Evolutionary conservation across 2,888 invertebrate species (phyloP), one percentile per base, ranked within the genome.

Genomic region (Zhengitettix transpicula): DNA sequence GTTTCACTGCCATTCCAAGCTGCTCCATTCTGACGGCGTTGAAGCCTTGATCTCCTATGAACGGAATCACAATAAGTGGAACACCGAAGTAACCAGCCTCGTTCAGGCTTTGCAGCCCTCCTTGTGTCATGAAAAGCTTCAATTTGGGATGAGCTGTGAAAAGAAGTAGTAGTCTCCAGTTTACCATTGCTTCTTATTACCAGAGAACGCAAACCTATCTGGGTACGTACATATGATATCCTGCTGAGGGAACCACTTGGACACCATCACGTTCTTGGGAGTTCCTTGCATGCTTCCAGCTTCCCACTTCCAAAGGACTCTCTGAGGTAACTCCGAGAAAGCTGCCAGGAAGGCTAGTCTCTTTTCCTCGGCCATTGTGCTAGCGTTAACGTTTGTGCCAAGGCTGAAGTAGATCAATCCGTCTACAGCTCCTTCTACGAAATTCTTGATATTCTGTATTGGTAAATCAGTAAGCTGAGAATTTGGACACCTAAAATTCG

Each of bases 321-420:
- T 68, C 61, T 76, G 74, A 58, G 73, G 72, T 40, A 77, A 61
- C 17, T 69, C 68, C 1, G 69, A 67, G 57, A 78, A 75, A 1
- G 73, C 74, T 12, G 70, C 68, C 0, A 77, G 64, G 59, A 77
- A 73, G 16, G 73, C 66, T 17, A 69, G 63, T 10, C 73, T 61
- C 60, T 72, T 73, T 12, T 72, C 69, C 5, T 65, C 62, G 0
- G 77, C 73, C 70, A 77, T 71, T 52, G 73, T 72, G 15, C 71
- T 69, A 59, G 74, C 73, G 59, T 72, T 70, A 9, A 77, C 67
- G 60, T 76, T 73, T 57, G 76, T 74, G 54, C 78, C 77, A 56
- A 78, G 69, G 64, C 76, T 77, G 59, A 78, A 77, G 66, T 71
- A 75, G 57, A 78, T 72, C 15, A 72, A 75, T 5, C 78, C 78